phyloP scores from a whole-genome alignment of 2,113 vertebrate species.

The Sus scrofa region T2T-Sscrofa CM000820.6:118328501-118329000 shows the following conservation, averaged over 20 bases:
- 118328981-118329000: too few relatives aligned
- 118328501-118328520: background rate
- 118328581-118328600: background rate
- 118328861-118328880: background rate
- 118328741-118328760: background rate
- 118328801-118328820: background rate
- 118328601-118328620: constrained; percentile 39
- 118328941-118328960: too few relatives aligned
- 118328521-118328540: background rate
- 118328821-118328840: background rate
- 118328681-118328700: constrained; percentile 4
- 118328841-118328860: constrained; percentile 19
- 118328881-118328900: background rate
- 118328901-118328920: too few relatives aligned
- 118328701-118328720: constrained; percentile 30
- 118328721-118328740: constrained; percentile 9
- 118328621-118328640: background rate
- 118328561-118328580: background rate
- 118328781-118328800: background rate
- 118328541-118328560: constrained; percentile 31
- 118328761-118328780: background rate
- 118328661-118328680: background rate
- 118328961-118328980: too few relatives aligned
- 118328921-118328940: too few relatives aligned
- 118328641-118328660: background rate